Conservation (phyloP, 2,797 vertebrate species). For the Thamnophis elegans region DNA sequence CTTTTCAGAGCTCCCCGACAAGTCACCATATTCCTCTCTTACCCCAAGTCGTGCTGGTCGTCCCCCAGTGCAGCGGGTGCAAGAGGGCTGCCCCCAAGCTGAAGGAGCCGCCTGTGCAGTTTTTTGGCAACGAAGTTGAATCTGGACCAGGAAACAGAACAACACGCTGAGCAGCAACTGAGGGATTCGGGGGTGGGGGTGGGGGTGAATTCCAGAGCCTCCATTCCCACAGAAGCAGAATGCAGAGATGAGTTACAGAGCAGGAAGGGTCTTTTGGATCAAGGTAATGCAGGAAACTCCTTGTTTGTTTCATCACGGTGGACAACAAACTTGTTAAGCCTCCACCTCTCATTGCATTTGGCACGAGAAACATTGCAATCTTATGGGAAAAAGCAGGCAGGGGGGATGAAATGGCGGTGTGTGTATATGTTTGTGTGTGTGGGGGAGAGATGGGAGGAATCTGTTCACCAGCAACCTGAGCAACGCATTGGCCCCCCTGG, state of each 20-base stretch:
- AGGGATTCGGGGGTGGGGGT: too few relatives aligned
- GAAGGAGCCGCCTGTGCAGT: constrained; percentile 85
- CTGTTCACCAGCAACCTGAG: neutral
- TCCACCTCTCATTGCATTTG: neutral
- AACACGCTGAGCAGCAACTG: neutral
- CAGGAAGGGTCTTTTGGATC: neutral
- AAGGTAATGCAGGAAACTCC: too few relatives aligned
- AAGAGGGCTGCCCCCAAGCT: constrained; percentile 83
- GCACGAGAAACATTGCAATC: neutral
- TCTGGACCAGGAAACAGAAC: constrained; percentile 65
- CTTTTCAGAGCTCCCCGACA: neutral
- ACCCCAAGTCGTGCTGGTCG: constrained; percentile 96
- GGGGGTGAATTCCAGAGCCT: neutral
- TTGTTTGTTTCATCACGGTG: too few relatives aligned
- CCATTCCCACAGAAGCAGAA: neutral
- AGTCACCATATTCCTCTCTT: constrained; percentile 47
- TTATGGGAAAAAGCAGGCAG: neutral
- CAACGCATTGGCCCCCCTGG: neutral
- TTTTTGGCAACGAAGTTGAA: constrained; percentile 98
- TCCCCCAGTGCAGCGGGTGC: constrained; percentile 84
- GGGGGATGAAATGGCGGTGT: neutral
- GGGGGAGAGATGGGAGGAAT: neutral
- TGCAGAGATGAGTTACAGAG: neutral
- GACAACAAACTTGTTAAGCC: neutral
- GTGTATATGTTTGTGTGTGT: too few relatives aligned